Evolutionary conservation across 1,140 invertebrate species (phyloP).

Genomic region (Thalassaphorura encarpata): DNA sequence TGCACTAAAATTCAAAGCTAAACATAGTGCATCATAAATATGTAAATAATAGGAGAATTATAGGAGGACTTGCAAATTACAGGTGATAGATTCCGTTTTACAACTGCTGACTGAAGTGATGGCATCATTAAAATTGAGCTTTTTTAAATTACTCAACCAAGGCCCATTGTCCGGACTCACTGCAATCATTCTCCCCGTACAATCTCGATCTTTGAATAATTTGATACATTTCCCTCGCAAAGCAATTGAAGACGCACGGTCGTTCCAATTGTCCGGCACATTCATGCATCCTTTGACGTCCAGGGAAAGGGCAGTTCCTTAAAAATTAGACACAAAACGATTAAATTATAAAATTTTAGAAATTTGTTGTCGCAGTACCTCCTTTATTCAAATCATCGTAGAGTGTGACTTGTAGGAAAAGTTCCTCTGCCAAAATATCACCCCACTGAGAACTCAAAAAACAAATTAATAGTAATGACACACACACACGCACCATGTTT

Average conservation of each 20-base stretch:
- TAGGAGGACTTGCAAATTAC: neutral
- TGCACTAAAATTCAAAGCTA: neutral
- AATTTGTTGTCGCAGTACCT: neutral
- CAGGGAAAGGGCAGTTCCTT: neutral
- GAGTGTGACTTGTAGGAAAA: neutral
- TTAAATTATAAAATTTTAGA: neutral
- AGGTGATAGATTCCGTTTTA: neutral
- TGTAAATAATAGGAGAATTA: neutral
- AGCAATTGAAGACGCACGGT: neutral
- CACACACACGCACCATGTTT: no score
- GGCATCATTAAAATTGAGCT: neutral
- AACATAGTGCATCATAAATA: neutral
- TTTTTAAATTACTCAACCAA: neutral
- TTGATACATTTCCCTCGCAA: neutral
- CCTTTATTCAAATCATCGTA: neutral
- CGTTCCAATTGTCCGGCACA: neutral
- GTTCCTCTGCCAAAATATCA: neutral
- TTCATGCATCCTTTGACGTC: conserved; percentile 3
- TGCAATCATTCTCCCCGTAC: conserved; percentile 2
- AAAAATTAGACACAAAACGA: neutral
- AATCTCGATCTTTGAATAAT: neutral
- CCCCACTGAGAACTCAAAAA: no score
- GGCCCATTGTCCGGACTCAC: neutral
- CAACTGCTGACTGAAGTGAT: conserved; percentile 1
- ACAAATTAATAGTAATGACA: no score